Evolutionary conservation across 2,888 invertebrate genomes (phyloP).

Genomic region (Tiliacea aurago): DNA sequence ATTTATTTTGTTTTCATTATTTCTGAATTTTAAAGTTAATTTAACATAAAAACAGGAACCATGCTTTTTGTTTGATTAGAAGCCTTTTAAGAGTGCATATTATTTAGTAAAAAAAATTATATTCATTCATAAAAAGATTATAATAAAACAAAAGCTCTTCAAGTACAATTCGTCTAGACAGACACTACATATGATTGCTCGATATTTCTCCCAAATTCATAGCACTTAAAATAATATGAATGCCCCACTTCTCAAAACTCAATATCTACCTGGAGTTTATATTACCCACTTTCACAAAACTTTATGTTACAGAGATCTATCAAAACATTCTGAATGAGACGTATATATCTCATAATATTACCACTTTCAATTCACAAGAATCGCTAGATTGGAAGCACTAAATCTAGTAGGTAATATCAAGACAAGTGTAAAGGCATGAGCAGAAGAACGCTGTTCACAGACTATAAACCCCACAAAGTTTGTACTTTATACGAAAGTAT

Average conservation of each 20-base stretch:
- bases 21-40: not conserved
- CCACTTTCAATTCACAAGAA: slow-evolving; percentile 71
- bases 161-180: slow-evolving; percentile 16
- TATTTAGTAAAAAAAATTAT: not conserved
- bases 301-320: slow-evolving; percentile 54
- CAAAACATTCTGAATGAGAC: slow-evolving; percentile 45
- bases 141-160: not conserved
- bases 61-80: not conserved
- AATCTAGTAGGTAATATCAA: slow-evolving; percentile 68
- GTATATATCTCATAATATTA: slow-evolving; percentile 69
- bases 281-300: slow-evolving; percentile 39
- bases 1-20: not conserved
- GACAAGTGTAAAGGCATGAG: slow-evolving; percentile 49
- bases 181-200: slow-evolving; percentile 9
- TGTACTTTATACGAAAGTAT: slow-evolving; percentile 8
- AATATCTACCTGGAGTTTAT: slow-evolving; percentile 46
- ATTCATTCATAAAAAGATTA: not conserved
- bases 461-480: slow-evolving; percentile 22
- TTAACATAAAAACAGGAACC: not conserved
- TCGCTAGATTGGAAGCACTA: slow-evolving; percentile 70
- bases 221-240: slow-evolving; percentile 36
- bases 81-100: not conserved
- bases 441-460: slow-evolving; percentile 41
- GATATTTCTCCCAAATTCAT: slow-evolving; percentile 23
- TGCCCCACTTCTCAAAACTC: slow-evolving; percentile 43